Conservation (phyloP, 2,888 invertebrate species). For the Polymixis lichenea region DNA sequence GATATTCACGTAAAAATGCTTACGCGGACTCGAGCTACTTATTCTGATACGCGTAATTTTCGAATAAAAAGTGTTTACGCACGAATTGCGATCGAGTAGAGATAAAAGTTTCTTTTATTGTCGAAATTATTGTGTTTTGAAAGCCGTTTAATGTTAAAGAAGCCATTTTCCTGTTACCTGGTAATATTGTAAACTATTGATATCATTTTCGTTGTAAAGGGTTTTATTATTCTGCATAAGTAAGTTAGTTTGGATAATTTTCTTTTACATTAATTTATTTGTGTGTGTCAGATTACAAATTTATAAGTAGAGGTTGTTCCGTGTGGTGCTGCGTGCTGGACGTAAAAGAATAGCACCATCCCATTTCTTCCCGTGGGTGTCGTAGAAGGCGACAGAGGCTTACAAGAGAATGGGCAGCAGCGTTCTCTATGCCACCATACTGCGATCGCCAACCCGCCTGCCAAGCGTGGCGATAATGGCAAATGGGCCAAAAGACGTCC, state of each 20-base stretch:
- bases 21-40: constrained; percentile 18
- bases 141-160: constrained; percentile 7
- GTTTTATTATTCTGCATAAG: not conserved
- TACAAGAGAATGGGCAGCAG: no score
- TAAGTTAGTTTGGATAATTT: constrained; percentile 6
- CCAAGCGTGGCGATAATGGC: no score
- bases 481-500: no score
- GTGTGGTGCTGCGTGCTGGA: no score
- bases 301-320: no score
- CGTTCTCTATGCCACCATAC: no score
- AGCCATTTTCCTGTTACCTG: constrained; percentile 7
- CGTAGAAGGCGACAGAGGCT: no score
- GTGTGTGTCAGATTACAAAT: not conserved
- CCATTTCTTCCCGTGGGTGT: no score
- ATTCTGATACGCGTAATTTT: constrained; percentile 40
- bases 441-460: no score
- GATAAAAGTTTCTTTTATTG: constrained; percentile 36
- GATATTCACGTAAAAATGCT: constrained; percentile 50
- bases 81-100: constrained; percentile 28
- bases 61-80: constrained; percentile 39
- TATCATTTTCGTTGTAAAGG: constrained; percentile 9
- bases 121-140: constrained; percentile 23
- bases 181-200: not conserved
- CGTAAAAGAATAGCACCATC: no score
- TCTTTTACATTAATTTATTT: not conserved